Evolutionary conservation across 1,140 invertebrate species (phyloP), one percentile per base, ranked within the genome.

Genomic region (Scylla paramamosain): DNA sequence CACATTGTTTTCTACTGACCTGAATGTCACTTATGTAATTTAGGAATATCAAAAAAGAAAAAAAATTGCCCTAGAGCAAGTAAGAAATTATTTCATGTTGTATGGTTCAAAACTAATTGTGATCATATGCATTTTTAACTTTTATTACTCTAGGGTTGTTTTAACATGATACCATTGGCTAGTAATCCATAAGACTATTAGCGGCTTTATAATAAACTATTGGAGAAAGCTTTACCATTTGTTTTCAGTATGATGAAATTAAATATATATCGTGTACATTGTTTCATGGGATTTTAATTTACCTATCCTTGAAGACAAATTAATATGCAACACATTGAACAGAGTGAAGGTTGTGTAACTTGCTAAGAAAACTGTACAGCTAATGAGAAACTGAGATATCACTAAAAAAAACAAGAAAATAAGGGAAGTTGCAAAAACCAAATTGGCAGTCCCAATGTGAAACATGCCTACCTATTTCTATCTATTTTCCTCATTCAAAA

Each of bases 111-210:
- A 46, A 93, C 25, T 89, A 91, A 45, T 90, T 83, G 87, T 90
- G 59, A 94, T 94, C 46, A 82, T 94, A 77, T 94, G 93, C 93
- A 94, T 94, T 94, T 32, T 90, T 89, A 94, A 28, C 77, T 77
- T 39, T 28, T 82, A 48, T 94, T 90, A 94, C 52, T 91, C 93
- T 94, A 94, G 93, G 93, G 93, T 94, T 84, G 90, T 94, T 91
- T 94, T 89, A 94, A 94, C 59, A 94, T 94, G 82, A 94, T 77
- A n/a, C 25, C 67, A 94, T 91, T 94, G 87, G 93, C 88, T 94
- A 94, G 93, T 94, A 94, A 91, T 91, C 87, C 88, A 90, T 94
- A 88, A 93, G 92, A 94, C 77, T 94, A 94, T 94, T 94, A 94
- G 93, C 88, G 39, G 93, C 93, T 94, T 90, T 88, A 94, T 94